A percentile compares a stretch with the other conserved stretches of the same genome.
Conservation (phyloP, 2,113 vertebrate species). For the Numida meleagris region DNA sequence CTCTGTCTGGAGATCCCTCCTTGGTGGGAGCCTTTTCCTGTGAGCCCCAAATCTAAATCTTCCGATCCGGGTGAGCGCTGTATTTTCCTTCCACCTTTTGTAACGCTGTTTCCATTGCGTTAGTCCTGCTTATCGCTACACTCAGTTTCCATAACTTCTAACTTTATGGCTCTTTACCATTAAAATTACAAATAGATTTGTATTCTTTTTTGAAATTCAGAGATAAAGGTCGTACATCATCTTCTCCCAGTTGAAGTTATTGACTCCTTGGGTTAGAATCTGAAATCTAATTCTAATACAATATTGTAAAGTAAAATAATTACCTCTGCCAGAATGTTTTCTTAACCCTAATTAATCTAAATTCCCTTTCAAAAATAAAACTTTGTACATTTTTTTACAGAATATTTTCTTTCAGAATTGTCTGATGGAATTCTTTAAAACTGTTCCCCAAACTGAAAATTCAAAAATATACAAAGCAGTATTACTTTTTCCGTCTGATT, state of each 20-base stretch:
- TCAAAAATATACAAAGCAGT: neutral
- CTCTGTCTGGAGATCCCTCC: no score
- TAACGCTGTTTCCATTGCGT: no score
- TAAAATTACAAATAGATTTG: neutral
- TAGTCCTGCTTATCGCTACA: no score
- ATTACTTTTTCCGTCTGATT: neutral
- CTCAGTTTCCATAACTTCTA: neutral
- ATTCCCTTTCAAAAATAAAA: neutral
- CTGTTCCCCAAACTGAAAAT: neutral
- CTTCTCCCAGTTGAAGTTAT: neutral
- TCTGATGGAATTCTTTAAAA: neutral
- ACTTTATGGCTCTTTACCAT: neutral
- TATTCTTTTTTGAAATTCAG: fast-evolving
- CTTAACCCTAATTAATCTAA: neutral
- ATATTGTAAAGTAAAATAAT: neutral
- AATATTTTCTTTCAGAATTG: neutral
- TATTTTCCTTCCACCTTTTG: no score
- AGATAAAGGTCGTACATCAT: neutral
- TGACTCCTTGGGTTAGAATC: neutral
- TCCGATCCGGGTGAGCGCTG: no score
- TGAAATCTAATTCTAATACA: neutral
- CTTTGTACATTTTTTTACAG: neutral
- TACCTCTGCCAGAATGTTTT: neutral
- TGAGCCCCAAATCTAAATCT: no score
- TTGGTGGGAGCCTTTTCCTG: no score